phyloP scores from a whole-genome alignment of 2,113 vertebrate genomes.

The Nematolebias whitei region DNA sequence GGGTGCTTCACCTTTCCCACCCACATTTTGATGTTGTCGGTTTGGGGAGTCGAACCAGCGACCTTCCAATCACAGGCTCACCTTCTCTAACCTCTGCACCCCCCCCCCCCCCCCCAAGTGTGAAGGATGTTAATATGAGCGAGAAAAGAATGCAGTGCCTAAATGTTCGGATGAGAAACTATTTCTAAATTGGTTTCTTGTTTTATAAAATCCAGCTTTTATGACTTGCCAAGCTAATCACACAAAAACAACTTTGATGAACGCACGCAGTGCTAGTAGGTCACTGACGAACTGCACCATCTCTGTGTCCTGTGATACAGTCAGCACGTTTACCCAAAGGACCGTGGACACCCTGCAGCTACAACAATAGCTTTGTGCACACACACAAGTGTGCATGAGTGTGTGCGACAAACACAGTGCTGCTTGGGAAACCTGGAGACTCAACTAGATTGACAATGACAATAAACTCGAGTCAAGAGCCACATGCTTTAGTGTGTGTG shows the following conservation, averaged over 20 bases:
- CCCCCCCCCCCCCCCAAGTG: no score
- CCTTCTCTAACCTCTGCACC: no score
- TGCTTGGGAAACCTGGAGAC: conserved; percentile 44
- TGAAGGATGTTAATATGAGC: no score
- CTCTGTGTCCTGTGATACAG: conserved; percentile 56
- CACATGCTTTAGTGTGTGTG: conserved; percentile 29
- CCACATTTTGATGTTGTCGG: no score
- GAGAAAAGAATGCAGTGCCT: neutral
- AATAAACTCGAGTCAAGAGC: conserved; percentile 64
- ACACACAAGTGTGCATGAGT: conserved; percentile 3
- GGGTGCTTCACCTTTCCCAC: no score
- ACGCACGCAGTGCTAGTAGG: conserved; percentile 43
- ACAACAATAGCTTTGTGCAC: conserved; percentile 61
- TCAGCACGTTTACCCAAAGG: conserved; percentile 63
- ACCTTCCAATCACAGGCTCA: no score
- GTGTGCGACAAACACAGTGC: conserved; percentile 39
- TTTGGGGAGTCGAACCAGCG: no score
- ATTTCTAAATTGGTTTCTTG: neutral
- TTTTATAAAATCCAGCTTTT: neutral
- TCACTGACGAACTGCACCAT: conserved; percentile 56
- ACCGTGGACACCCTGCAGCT: conserved; percentile 38
- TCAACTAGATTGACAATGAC: conserved; percentile 70
- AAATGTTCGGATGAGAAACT: no score
- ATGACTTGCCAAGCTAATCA: neutral
- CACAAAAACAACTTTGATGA: conserved; percentile 52